phyloP scores from a whole-genome alignment of 2,888 invertebrate genomes.

The Sylvicola cinctus region DNA sequence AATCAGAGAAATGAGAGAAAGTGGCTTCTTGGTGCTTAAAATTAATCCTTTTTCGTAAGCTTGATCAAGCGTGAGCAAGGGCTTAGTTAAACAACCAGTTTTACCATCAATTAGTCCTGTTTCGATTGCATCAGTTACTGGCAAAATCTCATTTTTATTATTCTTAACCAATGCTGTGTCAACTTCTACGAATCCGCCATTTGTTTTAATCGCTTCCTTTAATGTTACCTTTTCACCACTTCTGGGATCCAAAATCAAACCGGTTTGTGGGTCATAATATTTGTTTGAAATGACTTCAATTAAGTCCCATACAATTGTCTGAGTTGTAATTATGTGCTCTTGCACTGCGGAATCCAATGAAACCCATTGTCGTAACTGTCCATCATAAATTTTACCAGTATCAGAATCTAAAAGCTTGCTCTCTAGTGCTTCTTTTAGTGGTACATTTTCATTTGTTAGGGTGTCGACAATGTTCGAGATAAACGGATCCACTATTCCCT shows the following conservation, averaged over 20 bases:
- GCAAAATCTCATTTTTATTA: conserved; percentile 41
- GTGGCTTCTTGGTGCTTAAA: conserved; percentile 55
- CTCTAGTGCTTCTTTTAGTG: conserved; percentile 52
- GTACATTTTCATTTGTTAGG: conserved; percentile 44
- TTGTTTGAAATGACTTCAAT: conserved; percentile 55
- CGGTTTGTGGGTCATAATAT: conserved; percentile 52
- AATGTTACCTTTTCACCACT: conserved; percentile 54
- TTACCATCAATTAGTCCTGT: conserved; percentile 47
- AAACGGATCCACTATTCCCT: conserved; percentile 61
- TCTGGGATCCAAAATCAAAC: conserved; percentile 56
- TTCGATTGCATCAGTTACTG: conserved; percentile 48
- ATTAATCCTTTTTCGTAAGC: conserved; percentile 66
- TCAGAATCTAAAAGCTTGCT: conserved; percentile 44
- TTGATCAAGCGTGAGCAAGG: conserved; percentile 50
- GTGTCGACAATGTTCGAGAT: conserved; percentile 66
- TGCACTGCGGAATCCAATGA: conserved; percentile 50
- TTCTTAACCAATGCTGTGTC: conserved; percentile 52
- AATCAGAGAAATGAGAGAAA: conserved; percentile 65
- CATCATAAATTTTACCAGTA: conserved; percentile 51
- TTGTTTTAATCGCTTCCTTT: conserved; percentile 48
- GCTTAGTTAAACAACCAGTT: conserved; percentile 45
- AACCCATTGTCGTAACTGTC: conserved; percentile 44
- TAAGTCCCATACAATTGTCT: conserved; percentile 45
- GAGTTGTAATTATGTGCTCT: conserved; percentile 47
- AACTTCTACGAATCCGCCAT: conserved; percentile 49